Percentiles rank a stretch among this genome's conserved stretches.
phyloP scores from a whole-genome alignment of 2,888 invertebrate genomes.

The Lymantria monacha region DNA sequence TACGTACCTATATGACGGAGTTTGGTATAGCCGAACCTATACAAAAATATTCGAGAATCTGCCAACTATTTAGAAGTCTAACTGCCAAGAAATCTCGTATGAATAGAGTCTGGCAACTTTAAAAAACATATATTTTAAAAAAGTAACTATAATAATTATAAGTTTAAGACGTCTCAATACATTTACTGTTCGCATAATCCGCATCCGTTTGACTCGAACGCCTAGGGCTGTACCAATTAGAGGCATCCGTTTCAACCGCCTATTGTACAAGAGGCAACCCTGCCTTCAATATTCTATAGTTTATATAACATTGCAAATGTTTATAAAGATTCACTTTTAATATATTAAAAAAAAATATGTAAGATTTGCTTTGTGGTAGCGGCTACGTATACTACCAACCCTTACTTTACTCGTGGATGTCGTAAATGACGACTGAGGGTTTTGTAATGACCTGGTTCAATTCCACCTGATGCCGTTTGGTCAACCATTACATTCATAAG shows the following conservation, averaged over 20 bases:
- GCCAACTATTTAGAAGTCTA: slow-evolving; percentile 1
- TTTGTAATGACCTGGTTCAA: no score
- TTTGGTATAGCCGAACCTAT: no score
- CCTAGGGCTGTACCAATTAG: slow-evolving; percentile 73
- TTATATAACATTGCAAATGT: neutral
- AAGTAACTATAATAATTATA: slow-evolving; percentile 32
- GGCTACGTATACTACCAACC: no score
- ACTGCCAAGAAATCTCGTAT: neutral
- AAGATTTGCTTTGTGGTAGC: no score
- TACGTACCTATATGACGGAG: no score
- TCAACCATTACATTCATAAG: no score
- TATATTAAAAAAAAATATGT: no score
- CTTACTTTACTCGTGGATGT: no score
- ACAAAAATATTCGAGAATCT: no score
- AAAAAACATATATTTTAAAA: slow-evolving; percentile 3
- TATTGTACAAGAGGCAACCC: slow-evolving; percentile 29
- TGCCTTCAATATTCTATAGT: slow-evolving; percentile 12
- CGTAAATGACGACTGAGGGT: no score
- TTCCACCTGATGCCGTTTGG: no score
- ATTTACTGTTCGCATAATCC: slow-evolving; percentile 23
- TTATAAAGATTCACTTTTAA: neutral
- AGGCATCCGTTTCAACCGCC: slow-evolving; percentile 8
- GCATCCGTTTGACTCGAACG: slow-evolving; percentile 53
- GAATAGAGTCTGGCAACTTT: slow-evolving; percentile 1
- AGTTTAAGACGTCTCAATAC: slow-evolving; percentile 23